Evolutionary conservation across 2,797 vertebrate species (phyloP).

Genomic region (Notamacropus eugenii): DNA sequence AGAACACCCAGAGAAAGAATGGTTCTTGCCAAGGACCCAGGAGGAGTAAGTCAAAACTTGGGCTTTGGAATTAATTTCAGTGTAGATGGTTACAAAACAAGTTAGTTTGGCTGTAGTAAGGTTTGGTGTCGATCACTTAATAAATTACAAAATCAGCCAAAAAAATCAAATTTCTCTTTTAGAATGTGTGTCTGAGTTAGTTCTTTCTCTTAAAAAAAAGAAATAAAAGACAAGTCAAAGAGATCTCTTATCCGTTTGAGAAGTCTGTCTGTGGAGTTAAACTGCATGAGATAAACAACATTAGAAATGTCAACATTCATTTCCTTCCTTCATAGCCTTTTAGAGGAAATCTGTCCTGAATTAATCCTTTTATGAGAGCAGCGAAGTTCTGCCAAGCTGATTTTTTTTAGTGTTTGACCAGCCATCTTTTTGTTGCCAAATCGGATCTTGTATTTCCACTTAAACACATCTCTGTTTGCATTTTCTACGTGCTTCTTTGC

Average conservation of each 20-base stretch:
- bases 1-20: background rate
- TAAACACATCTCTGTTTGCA: constrained; percentile 19
- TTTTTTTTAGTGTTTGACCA: constrained; percentile 12
- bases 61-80: background rate
- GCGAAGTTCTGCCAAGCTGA: background rate
- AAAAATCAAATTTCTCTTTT: constrained; percentile 5
- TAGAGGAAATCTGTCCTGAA: constrained; percentile 3
- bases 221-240: background rate
- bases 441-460: constrained; percentile 43
- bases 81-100: background rate
- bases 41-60: background rate
- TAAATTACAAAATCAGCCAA: background rate
- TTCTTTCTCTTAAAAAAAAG: constrained; percentile 15
- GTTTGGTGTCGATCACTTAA: background rate
- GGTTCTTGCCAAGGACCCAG: background rate
- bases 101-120: background rate
- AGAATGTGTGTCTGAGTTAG: background rate
- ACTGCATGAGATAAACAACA: constrained; percentile 28
- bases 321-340: constrained; percentile 25
- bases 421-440: background rate
- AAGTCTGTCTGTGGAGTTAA: background rate
- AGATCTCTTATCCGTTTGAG: constrained; percentile 25
- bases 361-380: constrained; percentile 24
- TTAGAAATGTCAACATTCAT: background rate
- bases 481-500: constrained; percentile 9